Conservation (phyloP, 2,888 invertebrate species). For the Gymnocheta viridis region DNA sequence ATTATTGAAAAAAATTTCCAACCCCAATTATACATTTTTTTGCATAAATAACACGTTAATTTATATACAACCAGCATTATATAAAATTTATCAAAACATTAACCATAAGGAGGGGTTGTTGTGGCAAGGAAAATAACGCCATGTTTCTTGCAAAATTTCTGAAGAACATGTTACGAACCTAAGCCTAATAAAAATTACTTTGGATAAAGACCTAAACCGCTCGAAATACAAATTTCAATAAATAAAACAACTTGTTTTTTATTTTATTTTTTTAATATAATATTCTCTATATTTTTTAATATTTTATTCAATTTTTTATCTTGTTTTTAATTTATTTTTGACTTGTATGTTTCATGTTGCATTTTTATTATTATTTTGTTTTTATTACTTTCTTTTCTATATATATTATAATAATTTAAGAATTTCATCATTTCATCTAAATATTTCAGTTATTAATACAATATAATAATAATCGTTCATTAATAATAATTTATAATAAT, state of each 20-base stretch:
- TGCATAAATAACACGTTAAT: no score
- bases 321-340: constrained; percentile 67
- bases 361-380: constrained; percentile 68
- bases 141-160: no score
- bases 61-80: no score
- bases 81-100: no score
- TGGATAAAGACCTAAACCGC: no score
- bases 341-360: constrained; percentile 69
- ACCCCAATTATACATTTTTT: no score
- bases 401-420: constrained; percentile 70
- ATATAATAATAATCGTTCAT: constrained; percentile 73
- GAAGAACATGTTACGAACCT: no score
- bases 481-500: constrained; percentile 71
- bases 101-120: no score
- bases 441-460: constrained; percentile 75
- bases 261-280: constrained; percentile 72
- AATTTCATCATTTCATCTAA: constrained; percentile 76
- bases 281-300: constrained; percentile 72
- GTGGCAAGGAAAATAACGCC: no score
- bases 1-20: no score
- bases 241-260: constrained; percentile 53
- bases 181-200: no score
- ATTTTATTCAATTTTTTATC: constrained; percentile 63
- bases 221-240: no score
- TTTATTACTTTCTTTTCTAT: constrained; percentile 71